Evolutionary conservation across 92 coral and sea anemone species (phyloP), one percentile per base, ranked within the genome.

Genomic region (Palythoa caribaeorum): DNA sequence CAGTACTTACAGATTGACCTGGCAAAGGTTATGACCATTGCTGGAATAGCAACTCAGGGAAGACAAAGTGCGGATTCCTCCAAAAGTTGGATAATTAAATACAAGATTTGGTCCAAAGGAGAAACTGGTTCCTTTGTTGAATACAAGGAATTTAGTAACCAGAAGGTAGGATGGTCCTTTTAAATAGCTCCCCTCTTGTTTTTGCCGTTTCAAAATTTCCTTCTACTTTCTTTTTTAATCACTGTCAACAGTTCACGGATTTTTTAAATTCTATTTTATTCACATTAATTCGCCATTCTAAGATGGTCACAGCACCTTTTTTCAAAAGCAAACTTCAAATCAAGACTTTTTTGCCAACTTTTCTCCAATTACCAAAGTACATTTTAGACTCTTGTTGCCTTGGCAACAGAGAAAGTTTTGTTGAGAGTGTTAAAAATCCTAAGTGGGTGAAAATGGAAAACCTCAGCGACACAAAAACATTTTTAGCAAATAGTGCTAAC

Each of bases 1-100:
- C 92, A 87, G 75, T 93, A 87, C 60, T 85, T 95, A 38, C 98
- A 95, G 84, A 88, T 95, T 19, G 98, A 95, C 89, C 80, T 93
- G 70, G 80, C 79, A 40, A 87, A 85, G 62, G 90, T 87, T 54
- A 91, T 88, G 92, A 95, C 98, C 2, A 37, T 93, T 11, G 92
- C 98, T 2, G 98, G 98, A 37, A 77, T 95, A 17, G 93, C 96
- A n/a, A 95, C 94, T 40, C 98, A 95, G 76, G 98, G 98, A 1
- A 85, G 90, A 55, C 86, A 81, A 16, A 91, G 94, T 36, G 93
- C 90, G 15, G 92, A 87, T 28, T 89, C 89, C 35, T 65, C 86
- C 28, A 81, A 81, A 48, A 93, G 92, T 80, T 95, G 98, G 98
- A 88, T 95, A 9, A 90, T 52, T 14, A 83, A 84, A 54, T 95